Percentiles rank a stretch among this genome's conserved stretches.
Evolutionary conservation across 2,113 vertebrate species (phyloP).

Genomic region (Onychostruthus taczanowskii): DNA sequence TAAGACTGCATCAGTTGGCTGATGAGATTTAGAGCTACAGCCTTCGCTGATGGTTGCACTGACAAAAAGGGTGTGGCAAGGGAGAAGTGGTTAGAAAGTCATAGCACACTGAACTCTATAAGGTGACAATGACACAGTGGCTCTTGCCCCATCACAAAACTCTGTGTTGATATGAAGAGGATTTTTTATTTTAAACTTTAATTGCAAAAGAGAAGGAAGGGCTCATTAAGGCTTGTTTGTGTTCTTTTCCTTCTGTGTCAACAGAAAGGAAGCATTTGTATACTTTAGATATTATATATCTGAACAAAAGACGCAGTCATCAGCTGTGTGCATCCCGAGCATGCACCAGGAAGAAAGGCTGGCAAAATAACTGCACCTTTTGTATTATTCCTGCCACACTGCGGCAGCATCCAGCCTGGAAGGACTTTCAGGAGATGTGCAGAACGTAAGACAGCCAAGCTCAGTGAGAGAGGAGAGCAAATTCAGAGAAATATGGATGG

Average conservation of each 20-base stretch:
- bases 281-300: background rate
- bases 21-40: background rate
- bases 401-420: background rate
- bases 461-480: background rate
- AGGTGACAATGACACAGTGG: background rate
- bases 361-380: background rate
- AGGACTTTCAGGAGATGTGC: background rate
- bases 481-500: background rate
- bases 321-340: background rate
- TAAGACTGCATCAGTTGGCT: background rate
- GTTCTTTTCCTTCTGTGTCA: background rate
- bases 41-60: background rate
- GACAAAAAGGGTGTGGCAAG: background rate
- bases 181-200: background rate
- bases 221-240: background rate
- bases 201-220: background rate
- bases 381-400: background rate
- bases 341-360: background rate
- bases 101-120: rapidly evolving
- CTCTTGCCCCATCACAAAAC: background rate
- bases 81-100: background rate
- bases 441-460: background rate
- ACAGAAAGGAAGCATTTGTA: background rate
- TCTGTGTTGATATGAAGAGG: background rate
- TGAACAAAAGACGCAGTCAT: background rate